Base-by-base conservation (phyloP, 2,113 vertebrate species). In the Chloebia gouldiae region DNA sequence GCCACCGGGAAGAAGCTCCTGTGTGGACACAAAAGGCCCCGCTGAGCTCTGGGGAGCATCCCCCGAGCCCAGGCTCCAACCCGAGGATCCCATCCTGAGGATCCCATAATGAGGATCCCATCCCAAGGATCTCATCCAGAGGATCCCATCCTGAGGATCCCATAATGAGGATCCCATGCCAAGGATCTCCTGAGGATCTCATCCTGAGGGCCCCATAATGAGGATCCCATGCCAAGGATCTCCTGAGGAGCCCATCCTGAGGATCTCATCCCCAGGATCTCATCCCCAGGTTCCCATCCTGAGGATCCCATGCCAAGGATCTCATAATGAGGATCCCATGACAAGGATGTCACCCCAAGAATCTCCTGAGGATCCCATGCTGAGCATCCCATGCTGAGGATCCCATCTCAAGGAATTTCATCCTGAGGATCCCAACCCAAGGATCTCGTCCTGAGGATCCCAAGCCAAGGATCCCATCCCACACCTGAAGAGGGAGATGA, bases 1-100 rank as follows among this genome's bases (percentile, higher is more conserved):
- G 72, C 98, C 79, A 98, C 94, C 0, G 99, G 99, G 82, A 99
- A 98, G 91, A 99, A 99, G 13, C 98, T 98, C 97, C 99, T 99
- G 95, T 20, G 73, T 30, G 50, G 11, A 89, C 51, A 59, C 15
- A 86, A 81, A 91, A 24, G n/a, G 3, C 3, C 11, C 11, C 0
- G 10, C 49, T 81, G 91, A 51, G 65, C 33, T 30, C 37, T 1
- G 0, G 39, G 28, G 50, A 35, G 25, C 7, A 8, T 40, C 19
- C 5, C 15, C 59, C 1, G 4, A 25, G n/a, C 15, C 40, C 42
- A 0, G 31, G 30, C 40, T 16, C 13, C 19, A 30, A 4, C 37
- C 11, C 1, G 2, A 76, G 23, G 37, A 15, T 27, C 49, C 7
- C 49, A 25, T 25, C 24, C 49, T 13, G 3, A 25, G 13, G 47